Conservation (phyloP, 2,113 vertebrate genomes). For the Tor tambroides region DNA sequence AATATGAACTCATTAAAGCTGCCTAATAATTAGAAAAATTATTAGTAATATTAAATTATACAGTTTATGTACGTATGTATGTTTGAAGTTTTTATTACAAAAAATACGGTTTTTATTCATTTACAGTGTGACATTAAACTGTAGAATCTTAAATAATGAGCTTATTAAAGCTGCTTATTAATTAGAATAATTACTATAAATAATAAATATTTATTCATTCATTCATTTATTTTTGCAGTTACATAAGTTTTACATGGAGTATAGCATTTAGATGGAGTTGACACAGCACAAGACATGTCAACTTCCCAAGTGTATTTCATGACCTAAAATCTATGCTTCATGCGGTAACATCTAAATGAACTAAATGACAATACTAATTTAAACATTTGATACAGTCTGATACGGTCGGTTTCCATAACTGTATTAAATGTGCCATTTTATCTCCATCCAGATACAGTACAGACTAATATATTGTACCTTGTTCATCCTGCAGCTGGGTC, state of each 20-base stretch:
- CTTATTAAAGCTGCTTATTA: not conserved
- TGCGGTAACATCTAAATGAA: not conserved
- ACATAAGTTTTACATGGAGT: not conserved
- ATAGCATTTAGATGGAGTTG: not conserved
- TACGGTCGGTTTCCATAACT: not conserved
- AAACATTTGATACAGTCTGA: not conserved
- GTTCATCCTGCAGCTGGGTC: slow-evolving; percentile 77
- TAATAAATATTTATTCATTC: too few relatives aligned
- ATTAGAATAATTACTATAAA: not conserved
- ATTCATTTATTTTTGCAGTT: not conserved
- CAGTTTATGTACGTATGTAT: not conserved
- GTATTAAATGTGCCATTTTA: not conserved
- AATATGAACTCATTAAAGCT: not conserved
- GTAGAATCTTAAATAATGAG: not conserved
- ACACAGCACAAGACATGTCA: not conserved
- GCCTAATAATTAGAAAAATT: not conserved
- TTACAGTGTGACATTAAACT: not conserved
- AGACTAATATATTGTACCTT: slow-evolving; percentile 73
- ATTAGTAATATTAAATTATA: not conserved
- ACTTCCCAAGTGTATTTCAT: not conserved
- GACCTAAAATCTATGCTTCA: not conserved
- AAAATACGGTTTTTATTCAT: not conserved
- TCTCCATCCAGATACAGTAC: too few relatives aligned
- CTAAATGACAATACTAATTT: not conserved
- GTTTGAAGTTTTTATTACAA: not conserved